Evolutionary conservation across 2,113 vertebrate genomes (phyloP), one percentile per base, ranked within the genome.

Genomic region (Urocolius indicus): DNA sequence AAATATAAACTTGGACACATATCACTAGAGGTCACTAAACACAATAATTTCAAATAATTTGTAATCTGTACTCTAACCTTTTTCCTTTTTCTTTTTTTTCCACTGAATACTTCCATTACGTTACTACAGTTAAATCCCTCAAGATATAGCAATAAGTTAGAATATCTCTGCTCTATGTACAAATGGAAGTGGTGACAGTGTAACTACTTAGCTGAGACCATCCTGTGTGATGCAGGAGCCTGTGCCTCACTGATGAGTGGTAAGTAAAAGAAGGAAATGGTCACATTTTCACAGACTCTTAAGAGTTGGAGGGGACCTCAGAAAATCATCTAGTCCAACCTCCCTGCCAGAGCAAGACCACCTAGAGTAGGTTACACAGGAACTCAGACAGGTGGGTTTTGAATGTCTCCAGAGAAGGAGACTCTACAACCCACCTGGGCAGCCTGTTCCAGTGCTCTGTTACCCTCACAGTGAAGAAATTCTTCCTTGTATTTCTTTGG

Each of bases 1-100:
- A 81, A 81, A 62, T 34, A 15, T 0, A 61, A 91, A 72, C 41
- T 32, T 57, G 41, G 46, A 66, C 43, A 80, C 36, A 87, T 90
- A 49, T 19, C 89, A 84, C 93, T 85, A 95, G 87, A 93, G 87
- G 89, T 95, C 63, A 91, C 58, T 67, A 66, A 91, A 90, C n/a
- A 72, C 73, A 89, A 63, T 49, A 43, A 3, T 87, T 93, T 90
- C 46, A 90, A 80, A 83, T 26, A 32, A 5, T 69, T 23, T 58
- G 14, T 66, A 68, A 68, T 52, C 8, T 54, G n/a, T 51, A 6
- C 10, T 63, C 15, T 27, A 22, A 24, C 2, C 18, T 26, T 26
- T 43, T 54, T n/a, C 16, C 16, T 12, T 8, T 5, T n/a, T 12
- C 6, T 5, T n/a, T 27, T 12, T 63, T 22, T 12, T 3, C 11